Evolutionary conservation across 2,113 vertebrate species (phyloP).

Genomic region (Bos indicus): DNA sequence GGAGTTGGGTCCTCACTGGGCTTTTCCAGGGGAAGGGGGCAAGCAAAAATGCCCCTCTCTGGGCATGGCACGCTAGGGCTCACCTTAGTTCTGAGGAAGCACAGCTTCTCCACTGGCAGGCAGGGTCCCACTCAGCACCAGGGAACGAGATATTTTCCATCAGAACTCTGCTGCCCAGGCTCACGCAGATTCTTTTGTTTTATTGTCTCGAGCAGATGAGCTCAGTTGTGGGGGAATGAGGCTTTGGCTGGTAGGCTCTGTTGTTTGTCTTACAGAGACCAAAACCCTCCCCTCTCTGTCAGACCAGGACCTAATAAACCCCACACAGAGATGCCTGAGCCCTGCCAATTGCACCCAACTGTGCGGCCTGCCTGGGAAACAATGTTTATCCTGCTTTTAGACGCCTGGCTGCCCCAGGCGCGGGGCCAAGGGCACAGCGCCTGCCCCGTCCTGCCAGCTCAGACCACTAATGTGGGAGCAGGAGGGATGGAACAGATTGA

Average conservation of each 20-base stretch:
- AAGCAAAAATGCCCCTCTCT: neutral
- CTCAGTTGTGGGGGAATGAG: constrained; percentile 18
- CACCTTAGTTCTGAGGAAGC: neutral
- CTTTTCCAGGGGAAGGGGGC: neutral
- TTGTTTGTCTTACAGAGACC: constrained; percentile 14
- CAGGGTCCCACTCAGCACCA: neutral
- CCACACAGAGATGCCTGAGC: neutral
- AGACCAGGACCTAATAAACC: neutral
- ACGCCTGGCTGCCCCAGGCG: neutral
- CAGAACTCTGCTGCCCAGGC: neutral
- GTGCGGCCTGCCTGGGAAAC: neutral
- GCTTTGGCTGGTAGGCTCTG: neutral
- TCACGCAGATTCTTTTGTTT: neutral
- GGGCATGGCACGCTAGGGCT: neutral
- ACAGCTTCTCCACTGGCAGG: neutral
- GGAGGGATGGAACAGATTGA: neutral
- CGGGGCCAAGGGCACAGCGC: neutral
- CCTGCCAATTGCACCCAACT: neutral
- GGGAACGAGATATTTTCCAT: constrained; percentile 19
- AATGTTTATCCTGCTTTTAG: neutral
- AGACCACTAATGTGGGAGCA: neutral
- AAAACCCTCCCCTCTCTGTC: neutral
- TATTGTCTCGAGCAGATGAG: constrained; percentile 47
- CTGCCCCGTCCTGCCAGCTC: neutral
- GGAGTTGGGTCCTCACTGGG: neutral